phyloP scores from a whole-genome alignment of 2,797 vertebrate species.

The Mus minutoides region DNA sequence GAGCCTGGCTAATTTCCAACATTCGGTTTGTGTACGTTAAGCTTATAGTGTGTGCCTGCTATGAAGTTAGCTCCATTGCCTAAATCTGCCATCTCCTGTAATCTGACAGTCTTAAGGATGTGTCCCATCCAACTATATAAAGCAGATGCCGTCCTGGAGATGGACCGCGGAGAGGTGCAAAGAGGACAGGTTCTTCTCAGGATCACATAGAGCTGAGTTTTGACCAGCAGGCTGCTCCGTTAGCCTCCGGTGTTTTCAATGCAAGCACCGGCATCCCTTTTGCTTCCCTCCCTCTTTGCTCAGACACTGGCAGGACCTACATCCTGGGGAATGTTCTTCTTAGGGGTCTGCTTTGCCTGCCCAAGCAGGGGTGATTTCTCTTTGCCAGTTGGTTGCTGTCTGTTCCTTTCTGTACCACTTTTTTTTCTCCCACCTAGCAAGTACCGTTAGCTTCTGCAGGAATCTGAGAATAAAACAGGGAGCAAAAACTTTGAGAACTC shows the following conservation, averaged over 20 bases:
- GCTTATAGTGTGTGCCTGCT: background rate
- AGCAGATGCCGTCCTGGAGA: background rate
- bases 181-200: background rate
- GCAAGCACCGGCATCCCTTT: background rate
- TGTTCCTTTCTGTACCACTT: background rate
- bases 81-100: background rate
- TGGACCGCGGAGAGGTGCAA: background rate
- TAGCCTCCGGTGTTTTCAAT: background rate
- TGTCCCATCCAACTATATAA: background rate
- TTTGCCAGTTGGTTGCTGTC: background rate
- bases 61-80: background rate
- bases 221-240: background rate
- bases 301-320: background rate
- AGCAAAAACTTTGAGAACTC: background rate
- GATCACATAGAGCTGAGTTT: background rate
- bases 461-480: background rate
- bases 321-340: background rate
- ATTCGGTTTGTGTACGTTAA: background rate
- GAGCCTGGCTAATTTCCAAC: background rate
- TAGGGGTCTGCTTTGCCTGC: background rate
- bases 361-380: background rate
- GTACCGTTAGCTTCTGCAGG: background rate
- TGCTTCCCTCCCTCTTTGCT: background rate
- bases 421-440: background rate
- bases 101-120: background rate